Evolutionary conservation across 2,888 invertebrate species (phyloP).

Genomic region (Apodemia hepburni): DNA sequence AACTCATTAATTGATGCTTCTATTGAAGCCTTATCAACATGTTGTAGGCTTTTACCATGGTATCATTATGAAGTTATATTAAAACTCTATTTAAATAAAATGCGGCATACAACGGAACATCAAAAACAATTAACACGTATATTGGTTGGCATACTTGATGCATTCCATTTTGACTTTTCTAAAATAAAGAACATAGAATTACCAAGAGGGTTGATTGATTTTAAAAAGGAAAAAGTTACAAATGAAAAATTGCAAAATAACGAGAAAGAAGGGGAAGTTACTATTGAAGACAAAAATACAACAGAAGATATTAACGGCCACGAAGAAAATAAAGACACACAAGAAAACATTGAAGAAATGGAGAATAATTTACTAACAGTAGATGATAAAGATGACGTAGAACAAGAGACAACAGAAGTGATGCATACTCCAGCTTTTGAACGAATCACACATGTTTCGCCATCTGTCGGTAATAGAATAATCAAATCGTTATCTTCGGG

Average conservation of each 20-base stretch:
- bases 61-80: slow-evolving; percentile 91
- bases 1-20: slow-evolving; percentile 92
- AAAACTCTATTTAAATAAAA: slow-evolving; percentile 88
- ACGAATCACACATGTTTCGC: slow-evolving; percentile 79
- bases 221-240: slow-evolving; percentile 34
- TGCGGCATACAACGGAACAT: slow-evolving; percentile 85
- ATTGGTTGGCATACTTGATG: slow-evolving; percentile 89
- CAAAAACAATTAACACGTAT: slow-evolving; percentile 92
- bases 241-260: slow-evolving; percentile 36
- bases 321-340: slow-evolving; percentile 29
- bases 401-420: slow-evolving; percentile 49
- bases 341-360: slow-evolving; percentile 44
- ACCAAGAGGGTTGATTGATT: slow-evolving; percentile 54
- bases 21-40: slow-evolving; percentile 88
- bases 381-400: slow-evolving; percentile 57
- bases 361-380: slow-evolving; percentile 56
- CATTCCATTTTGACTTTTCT: slow-evolving; percentile 94
- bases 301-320: slow-evolving; percentile 34
- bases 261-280: slow-evolving; percentile 21
- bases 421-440: slow-evolving; percentile 57
- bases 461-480: slow-evolving; percentile 87
- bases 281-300: slow-evolving; percentile 36
- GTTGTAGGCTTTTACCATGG: slow-evolving; percentile 92
- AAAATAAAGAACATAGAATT: slow-evolving; percentile 71
- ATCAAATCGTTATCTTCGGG: slow-evolving; percentile 84